These are phyloP conservation scores for Drosophila ananassae DNA, from an alignment of 1,140 invertebrate species.

Conservation along the genomic window DNA sequence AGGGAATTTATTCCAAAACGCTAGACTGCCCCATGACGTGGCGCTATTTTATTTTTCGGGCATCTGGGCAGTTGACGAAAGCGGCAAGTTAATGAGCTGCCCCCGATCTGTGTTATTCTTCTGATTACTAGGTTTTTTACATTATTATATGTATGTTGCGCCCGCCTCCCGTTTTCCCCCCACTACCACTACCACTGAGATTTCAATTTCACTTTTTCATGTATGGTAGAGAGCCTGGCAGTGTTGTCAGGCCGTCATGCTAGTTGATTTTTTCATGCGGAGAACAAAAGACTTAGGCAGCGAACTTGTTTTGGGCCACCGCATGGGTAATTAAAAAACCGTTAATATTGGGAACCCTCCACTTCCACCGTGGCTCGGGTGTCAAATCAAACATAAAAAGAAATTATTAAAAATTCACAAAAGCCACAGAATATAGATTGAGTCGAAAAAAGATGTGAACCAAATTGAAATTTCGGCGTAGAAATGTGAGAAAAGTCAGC, in stretches of 20 bases:
- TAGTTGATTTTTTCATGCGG: conserved; percentile 25
- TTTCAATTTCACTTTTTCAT: conserved; percentile 76
- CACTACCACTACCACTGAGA: conserved; percentile 23
- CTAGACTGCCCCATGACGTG: conserved; percentile 59
- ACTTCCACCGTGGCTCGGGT: conserved; percentile 50
- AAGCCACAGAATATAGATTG: conserved; percentile 27
- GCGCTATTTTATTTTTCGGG: conserved; percentile 64
- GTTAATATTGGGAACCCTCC: conserved; percentile 71
- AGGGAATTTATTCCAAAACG: conserved; percentile 30
- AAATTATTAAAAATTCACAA: conserved; percentile 81
- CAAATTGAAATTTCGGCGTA: conserved; percentile 42
- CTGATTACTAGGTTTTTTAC: conserved; percentile 70
- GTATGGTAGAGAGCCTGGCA: conserved; percentile 36
- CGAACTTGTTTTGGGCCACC: conserved; percentile 54
- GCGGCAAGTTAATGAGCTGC: conserved; percentile 79
- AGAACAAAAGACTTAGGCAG: conserved; percentile 70
- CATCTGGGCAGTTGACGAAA: conserved; percentile 75
- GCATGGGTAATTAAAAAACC: conserved; percentile 77
- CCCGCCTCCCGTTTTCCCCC: conserved; percentile 13
- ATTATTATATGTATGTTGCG: conserved; percentile 44
- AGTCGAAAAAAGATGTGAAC: conserved; percentile 25
- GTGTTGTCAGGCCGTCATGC: conserved; percentile 63
- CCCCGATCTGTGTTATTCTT: conserved; percentile 66
- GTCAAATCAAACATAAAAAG: conserved; percentile 81
- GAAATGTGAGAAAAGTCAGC: conserved; percentile 76